phyloP scores from a whole-genome alignment of 2,888 invertebrate genomes.

The Cantharis rufa region DNA sequence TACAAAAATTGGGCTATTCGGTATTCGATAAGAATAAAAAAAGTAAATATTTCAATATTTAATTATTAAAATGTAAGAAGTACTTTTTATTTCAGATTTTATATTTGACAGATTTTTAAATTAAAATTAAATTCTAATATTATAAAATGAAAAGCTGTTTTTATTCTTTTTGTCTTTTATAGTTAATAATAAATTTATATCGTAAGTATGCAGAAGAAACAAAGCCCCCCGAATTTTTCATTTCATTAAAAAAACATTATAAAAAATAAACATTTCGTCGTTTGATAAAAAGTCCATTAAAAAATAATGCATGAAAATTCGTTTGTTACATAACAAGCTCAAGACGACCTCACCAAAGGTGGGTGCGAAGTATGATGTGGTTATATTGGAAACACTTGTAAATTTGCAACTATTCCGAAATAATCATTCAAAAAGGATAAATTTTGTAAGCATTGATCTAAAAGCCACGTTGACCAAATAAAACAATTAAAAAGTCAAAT shows the following conservation, averaged over 20 bases:
- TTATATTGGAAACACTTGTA: not conserved
- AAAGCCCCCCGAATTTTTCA: not conserved
- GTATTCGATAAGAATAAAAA: not conserved
- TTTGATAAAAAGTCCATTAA: not conserved
- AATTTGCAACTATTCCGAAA: not conserved
- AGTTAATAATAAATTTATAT: not conserved
- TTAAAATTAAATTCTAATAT: not conserved
- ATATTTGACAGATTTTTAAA: not conserved
- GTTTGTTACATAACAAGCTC: not conserved
- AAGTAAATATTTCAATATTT: not conserved
- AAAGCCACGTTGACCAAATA: conserved; percentile 22
- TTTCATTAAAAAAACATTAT: not conserved
- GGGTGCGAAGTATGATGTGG: no score
- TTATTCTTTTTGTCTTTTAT: not conserved
- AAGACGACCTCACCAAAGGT: not conserved
- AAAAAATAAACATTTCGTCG: not conserved
- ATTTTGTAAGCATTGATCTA: conserved; percentile 28
- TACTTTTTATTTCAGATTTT: not conserved
- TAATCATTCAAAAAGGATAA: conserved; percentile 23
- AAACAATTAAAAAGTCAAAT: conserved; percentile 41
- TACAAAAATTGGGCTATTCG: not conserved
- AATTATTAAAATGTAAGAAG: not conserved
- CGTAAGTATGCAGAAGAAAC: not conserved
- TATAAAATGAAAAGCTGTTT: not conserved
- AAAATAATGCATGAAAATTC: not conserved